Evolutionary conservation across 2,888 invertebrate genomes (phyloP), one percentile per base, ranked within the genome.

Genomic region (Nysson spinosus): DNA sequence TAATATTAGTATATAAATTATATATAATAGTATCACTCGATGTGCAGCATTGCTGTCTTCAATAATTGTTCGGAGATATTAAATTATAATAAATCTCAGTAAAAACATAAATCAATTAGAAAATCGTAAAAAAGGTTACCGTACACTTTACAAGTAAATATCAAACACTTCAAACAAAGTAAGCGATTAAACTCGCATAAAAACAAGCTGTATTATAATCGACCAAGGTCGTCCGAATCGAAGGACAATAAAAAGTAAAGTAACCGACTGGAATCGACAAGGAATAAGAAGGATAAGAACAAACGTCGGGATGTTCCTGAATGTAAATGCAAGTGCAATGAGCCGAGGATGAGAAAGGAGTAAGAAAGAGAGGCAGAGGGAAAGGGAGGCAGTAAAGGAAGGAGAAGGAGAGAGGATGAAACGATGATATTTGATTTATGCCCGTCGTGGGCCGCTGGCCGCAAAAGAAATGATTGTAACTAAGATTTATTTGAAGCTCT

Each of bases 401-500:
- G 47, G 43, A 26, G 54, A 54, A 32, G 71, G 47, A 72, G 67
- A 65, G 55, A 49, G 67, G 54, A 70, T 43, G 71, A 69, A 69
- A 70, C 79, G 79, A 81, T 83, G 82, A 73, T 80, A 75, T 77
- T 80, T 84, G 84, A 84, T 84, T 84, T 82, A 84, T 83, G 79
- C 60, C 52, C 77, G 75, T 76, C 74, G 80, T 81, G 75, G 81
- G 81, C 78, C 76, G 77, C 72, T 68, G 80, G 75, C 77, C 77
- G 78, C 77, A 74, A 81, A 84, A 81, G 83, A 83, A 84, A 79
- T 81, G 78, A 83, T 80, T 82, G 77, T 79, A 84, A 83, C 82
- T 79, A 82, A 84, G 84, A 84, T 84, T 84, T 84, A 84, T 84
- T 82, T 79, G 76, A 75, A 77, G 78, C 84, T 82, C 83, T 84